These are phyloP conservation scores for Aleiodes sp. DNA, from an alignment of 1,140 invertebrate genomes.

Conservation along the genomic window DNA sequence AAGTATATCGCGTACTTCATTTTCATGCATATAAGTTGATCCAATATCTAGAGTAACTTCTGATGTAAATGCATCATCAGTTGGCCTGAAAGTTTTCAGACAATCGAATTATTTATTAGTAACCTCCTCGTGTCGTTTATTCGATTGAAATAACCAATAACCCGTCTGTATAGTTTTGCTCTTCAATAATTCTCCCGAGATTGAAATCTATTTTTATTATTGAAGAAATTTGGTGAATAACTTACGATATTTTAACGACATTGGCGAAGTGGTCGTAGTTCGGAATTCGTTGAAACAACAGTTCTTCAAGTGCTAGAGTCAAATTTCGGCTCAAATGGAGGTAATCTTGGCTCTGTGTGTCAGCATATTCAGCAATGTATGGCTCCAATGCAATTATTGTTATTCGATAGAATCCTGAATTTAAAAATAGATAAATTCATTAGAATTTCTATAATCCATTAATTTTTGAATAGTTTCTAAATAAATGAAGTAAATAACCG, in stretches of 20 bases:
- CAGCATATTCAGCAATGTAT: conserved; percentile 49
- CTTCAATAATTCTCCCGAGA: too few species aligned
- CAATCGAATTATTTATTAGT: background rate
- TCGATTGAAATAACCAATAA: too few species aligned
- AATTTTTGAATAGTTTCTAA: too few species aligned
- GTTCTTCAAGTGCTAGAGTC: conserved; percentile 49
- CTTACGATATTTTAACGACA: conserved; percentile 61
- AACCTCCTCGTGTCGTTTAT: too few species aligned
- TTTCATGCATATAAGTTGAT: conserved; percentile 51
- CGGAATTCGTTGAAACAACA: conserved; percentile 48
- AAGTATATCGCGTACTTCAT: conserved; percentile 48
- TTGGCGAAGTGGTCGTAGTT: conserved; percentile 49
- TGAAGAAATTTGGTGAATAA: conserved; percentile 17
- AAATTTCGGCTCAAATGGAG: conserved; percentile 50
- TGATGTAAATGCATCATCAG: conserved; percentile 54
- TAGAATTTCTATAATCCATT: conserved; percentile 14
- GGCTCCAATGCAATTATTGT: conserved; percentile 57
- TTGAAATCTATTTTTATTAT: too few species aligned
- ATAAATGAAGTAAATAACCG: too few species aligned
- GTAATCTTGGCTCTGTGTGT: conserved; percentile 52
- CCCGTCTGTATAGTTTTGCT: too few species aligned
- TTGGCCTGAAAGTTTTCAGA: conserved; percentile 41
- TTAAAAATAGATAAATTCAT: conserved; percentile 16
- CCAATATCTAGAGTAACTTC: conserved; percentile 57
- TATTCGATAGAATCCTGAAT: conserved; percentile 56